A percentile compares a stretch with the other conserved stretches of the same genome.
Evolutionary conservation across 2,113 vertebrate species (phyloP).

Genomic region (Corvus cornix): DNA sequence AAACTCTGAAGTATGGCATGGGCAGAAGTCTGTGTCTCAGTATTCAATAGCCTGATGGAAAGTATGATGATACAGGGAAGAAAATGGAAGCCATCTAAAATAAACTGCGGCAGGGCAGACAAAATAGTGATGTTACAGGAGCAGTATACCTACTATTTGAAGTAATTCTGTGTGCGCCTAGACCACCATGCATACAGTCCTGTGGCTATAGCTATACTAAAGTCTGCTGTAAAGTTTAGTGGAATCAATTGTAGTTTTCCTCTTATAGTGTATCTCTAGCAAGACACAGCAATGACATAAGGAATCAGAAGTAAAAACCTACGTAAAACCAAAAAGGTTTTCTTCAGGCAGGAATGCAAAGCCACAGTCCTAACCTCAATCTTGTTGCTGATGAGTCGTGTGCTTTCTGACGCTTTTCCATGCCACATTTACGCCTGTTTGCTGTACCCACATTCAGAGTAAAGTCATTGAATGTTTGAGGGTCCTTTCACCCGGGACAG

Average conservation of each 20-base stretch:
- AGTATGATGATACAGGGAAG: neutral
- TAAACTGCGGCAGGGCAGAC: neutral
- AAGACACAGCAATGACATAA: neutral
- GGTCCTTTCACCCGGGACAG: neutral
- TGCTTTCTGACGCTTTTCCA: neutral
- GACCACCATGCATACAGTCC: fast-evolving
- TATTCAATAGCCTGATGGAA: neutral
- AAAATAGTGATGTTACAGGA: neutral
- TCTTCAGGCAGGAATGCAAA: neutral
- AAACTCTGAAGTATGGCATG: neutral
- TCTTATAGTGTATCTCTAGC: neutral
- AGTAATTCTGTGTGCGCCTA: neutral
- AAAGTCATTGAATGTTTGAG: fast-evolving
- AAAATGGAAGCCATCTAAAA: neutral
- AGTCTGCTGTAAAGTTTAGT: neutral
- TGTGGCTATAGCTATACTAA: neutral
- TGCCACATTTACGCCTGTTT: neutral
- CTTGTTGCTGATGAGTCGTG: neutral
- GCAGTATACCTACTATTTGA: fast-evolving
- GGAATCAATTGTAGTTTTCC: neutral
- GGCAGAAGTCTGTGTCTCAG: neutral
- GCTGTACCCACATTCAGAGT: fast-evolving
- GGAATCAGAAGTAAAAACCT: neutral
- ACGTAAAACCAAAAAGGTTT: fast-evolving
- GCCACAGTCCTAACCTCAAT: neutral